Evolutionary conservation across 2,113 vertebrate genomes (phyloP).

Genomic region (Anguilla japonica): DNA sequence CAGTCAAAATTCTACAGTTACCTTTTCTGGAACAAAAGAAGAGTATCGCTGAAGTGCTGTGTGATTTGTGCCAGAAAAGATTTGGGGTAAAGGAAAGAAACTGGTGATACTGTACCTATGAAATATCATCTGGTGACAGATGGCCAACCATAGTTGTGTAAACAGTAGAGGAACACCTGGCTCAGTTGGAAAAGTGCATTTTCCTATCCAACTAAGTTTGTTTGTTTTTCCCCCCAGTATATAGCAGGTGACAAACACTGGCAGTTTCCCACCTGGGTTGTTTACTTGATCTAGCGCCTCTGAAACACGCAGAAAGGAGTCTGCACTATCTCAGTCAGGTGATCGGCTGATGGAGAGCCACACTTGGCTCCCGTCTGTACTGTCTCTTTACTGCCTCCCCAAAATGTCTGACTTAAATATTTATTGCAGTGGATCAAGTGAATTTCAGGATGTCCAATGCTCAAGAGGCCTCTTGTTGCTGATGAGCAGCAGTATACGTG

Average conservation of each 20-base stretch:
- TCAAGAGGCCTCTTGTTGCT: no score
- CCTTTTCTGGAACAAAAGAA: not conserved
- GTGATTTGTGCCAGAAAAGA: not conserved
- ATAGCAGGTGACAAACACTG: not conserved
- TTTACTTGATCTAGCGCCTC: not conserved
- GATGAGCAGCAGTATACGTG: no score
- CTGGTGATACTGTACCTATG: not conserved
- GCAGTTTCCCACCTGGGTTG: not conserved
- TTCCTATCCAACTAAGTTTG: not conserved
- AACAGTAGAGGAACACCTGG: not conserved
- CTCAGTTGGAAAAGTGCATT: not conserved
- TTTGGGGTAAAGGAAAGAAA: not conserved
- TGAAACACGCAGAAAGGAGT: not conserved
- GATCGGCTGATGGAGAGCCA: not conserved
- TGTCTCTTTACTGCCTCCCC: not conserved
- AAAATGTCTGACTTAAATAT: no score
- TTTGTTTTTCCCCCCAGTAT: not conserved
- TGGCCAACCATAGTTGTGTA: not conserved
- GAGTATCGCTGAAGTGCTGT: not conserved
- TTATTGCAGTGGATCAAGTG: no score
- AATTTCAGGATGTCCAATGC: no score
- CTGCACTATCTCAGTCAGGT: not conserved
- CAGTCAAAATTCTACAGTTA: not conserved
- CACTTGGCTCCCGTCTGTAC: not conserved
- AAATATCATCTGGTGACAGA: not conserved